Base-by-base conservation (phyloP, 2,797 vertebrate species). In the Eupleurogrammus muticus region DNA sequence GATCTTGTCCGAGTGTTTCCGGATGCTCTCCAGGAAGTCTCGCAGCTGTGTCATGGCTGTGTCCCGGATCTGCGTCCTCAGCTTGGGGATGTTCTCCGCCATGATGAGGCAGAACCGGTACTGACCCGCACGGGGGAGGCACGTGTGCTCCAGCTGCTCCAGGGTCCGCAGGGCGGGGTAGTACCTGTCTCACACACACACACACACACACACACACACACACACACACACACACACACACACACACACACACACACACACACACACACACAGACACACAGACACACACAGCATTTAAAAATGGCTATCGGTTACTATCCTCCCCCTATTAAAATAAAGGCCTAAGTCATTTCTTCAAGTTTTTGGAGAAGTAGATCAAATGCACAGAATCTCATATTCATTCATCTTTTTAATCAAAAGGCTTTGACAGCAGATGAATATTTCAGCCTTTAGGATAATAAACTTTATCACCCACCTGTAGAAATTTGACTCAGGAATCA, bases 1-100 rank as follows among this genome's bases (percentile, higher is more conserved):
- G 0, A 99, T 98, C 92, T 95, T 97, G 90, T 99, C 96, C 0
- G 97, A 98, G 91, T 99, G 98, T 56, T 98, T 99, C 38, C 97
- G 95, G 91, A 99, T 98, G 83, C 97, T 98, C 92, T 99, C 97
- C 95, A 99, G 91, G 91, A 99, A 99, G 84, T 99, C 97, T 76
- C 96, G 94, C 42, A 99, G 96, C 89, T 99, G 97, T 0, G 95
- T 95, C 97, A 99, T 98, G 87, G 97, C 98, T n/a, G 96, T 95
- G 48, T 99, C 97, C 9, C 95, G 93, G 90, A 99, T 99, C 82
- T 96, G 96, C 0, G 92, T 89, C 2, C 96, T 93, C 71, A 99
- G 94, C 5, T 92, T 93, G 0, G 97, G 96, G 77, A 97, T 98
- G 84, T 96, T 98, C 57, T 97, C 96, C 3, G 96, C 90, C 97